Conservation (phyloP, 2,888 invertebrate genomes). For the Globia sparganii region DNA sequence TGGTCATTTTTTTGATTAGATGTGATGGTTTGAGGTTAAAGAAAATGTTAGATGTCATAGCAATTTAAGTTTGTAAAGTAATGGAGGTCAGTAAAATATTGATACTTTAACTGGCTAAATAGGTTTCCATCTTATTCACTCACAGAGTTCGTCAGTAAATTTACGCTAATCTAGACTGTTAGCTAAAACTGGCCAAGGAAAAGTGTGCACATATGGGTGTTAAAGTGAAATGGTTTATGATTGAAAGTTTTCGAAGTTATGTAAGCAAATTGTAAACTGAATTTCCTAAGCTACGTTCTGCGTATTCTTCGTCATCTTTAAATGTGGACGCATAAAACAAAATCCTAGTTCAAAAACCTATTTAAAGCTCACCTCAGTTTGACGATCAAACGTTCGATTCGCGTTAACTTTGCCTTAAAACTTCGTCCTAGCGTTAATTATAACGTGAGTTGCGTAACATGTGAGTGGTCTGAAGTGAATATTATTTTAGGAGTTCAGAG, state of each 20-base stretch:
- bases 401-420: conserved; percentile 79
- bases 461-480: conserved; percentile 88
- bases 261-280: background rate
- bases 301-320: conserved; percentile 5
- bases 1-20: conserved; percentile 21
- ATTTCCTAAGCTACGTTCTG: background rate
- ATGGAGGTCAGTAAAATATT: background rate
- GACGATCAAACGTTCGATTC: conserved; percentile 70
- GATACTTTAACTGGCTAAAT: background rate
- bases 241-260: background rate
- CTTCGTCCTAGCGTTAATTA: conserved; percentile 87
- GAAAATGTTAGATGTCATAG: background rate
- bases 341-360: conserved; percentile 22
- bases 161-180: background rate
- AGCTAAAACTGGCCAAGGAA: background rate
- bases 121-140: too few species aligned
- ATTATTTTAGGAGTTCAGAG: conserved; percentile 90
- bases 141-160: too few species aligned
- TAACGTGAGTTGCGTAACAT: conserved; percentile 88
- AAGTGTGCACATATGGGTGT: too few species aligned
- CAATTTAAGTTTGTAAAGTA: background rate
- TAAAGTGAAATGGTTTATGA: background rate
- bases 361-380: conserved; percentile 46
- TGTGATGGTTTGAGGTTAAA: conserved; percentile 24
- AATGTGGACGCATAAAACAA: conserved; percentile 32